These are phyloP conservation scores for Propsilocerus akamusi DNA, from an alignment of 1,140 invertebrate genomes.

Conservation along the genomic window DNA sequence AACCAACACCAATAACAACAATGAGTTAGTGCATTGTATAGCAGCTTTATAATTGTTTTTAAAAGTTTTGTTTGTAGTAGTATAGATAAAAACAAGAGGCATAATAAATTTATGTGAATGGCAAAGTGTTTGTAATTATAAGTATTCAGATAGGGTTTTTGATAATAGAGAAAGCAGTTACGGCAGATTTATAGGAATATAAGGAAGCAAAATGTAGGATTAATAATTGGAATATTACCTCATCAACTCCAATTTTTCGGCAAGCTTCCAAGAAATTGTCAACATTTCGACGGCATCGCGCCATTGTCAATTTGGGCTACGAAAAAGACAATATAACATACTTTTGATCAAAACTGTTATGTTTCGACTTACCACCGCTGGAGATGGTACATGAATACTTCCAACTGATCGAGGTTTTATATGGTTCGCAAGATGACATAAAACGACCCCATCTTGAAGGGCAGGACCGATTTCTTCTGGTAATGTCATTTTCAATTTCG, in stretches of 20 bases:
- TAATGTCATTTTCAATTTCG: conserved; percentile 69
- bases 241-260: conserved; percentile 78
- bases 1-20: conserved; percentile 36
- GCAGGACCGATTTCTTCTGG: conserved; percentile 74
- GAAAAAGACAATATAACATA: conserved; percentile 20
- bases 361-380: conserved; percentile 59
- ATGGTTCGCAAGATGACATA: conserved; percentile 87
- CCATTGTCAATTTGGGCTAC: conserved; percentile 83
- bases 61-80: neutral
- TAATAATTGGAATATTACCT: conserved; percentile 47
- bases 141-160: no score
- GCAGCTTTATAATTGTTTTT: conserved; percentile 6
- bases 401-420: conserved; percentile 74
- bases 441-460: conserved; percentile 74
- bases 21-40: conserved; percentile 16
- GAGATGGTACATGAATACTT: conserved; percentile 86
- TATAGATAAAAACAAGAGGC: neutral
- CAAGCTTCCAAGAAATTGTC: conserved; percentile 92
- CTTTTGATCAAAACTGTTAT: neutral
- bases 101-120: neutral
- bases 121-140: no score
- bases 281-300: conserved; percentile 81
- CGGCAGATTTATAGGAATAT: neutral
- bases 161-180: neutral
- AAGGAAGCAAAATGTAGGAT: neutral